Conservation (phyloP, 2,797 vertebrate genomes). For the Philypnodon macrostomus region DNA sequence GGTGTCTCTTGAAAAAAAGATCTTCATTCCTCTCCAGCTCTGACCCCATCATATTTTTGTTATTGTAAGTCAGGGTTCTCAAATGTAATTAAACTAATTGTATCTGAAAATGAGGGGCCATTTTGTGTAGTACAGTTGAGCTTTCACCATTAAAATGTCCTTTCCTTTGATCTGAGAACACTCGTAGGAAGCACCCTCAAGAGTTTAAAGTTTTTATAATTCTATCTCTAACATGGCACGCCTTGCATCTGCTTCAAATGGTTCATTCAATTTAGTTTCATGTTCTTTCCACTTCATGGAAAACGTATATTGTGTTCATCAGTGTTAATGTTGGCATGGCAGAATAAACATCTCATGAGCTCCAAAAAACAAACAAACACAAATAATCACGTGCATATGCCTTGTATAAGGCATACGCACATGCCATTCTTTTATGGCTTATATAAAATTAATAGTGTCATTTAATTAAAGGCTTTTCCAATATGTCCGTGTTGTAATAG, state of each 20-base stretch:
- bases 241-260: conserved; percentile 22
- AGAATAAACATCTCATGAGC: conserved; percentile 41
- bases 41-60: conserved; percentile 7
- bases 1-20: no score
- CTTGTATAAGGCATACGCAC: neutral
- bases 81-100: conserved; percentile 34
- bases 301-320: conserved; percentile 20
- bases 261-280: conserved; percentile 24
- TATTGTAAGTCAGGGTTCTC: conserved; percentile 9
- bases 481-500: conserved; percentile 27
- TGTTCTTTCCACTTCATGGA: conserved; percentile 25
- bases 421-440: neutral
- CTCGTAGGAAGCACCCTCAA: conserved; percentile 18
- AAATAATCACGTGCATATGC: conserved; percentile 32
- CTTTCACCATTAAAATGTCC: no score
- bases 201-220: conserved; percentile 7
- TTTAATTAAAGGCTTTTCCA: conserved; percentile 17
- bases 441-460: no score
- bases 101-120: conserved; percentile 19
- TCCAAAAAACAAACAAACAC: conserved; percentile 22
- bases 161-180: conserved; percentile 16
- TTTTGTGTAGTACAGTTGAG: conserved; percentile 29
- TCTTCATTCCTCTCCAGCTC: conserved; percentile 10
- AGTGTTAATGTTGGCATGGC: conserved; percentile 26
- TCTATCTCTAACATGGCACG: conserved; percentile 5